Evolutionary conservation across 2,113 vertebrate genomes (phyloP).

Genomic region (Mugil cephalus): DNA sequence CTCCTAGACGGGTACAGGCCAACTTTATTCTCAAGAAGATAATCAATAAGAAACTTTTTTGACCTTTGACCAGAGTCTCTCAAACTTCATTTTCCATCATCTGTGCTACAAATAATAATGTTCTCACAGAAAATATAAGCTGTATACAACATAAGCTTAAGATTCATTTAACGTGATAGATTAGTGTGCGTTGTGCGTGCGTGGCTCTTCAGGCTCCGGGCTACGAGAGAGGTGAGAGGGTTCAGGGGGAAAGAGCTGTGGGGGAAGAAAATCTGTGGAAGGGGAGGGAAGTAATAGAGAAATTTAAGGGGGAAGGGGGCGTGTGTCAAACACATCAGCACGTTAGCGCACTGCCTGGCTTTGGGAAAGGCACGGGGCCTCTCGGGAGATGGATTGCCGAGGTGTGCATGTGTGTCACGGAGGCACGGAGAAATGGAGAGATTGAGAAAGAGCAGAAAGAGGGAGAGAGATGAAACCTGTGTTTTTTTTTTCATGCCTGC

Average conservation of each 20-base stretch:
- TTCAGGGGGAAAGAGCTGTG: constrained; percentile 7
- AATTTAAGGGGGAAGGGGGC: constrained; percentile 16
- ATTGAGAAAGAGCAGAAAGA: constrained; percentile 4
- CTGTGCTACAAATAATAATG: no score
- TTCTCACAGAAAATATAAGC: no score
- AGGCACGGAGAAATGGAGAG: not conserved
- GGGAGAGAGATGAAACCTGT: constrained; percentile 9
- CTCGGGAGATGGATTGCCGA: constrained; percentile 51
- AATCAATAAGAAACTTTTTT: no score
- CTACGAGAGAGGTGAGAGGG: not conserved
- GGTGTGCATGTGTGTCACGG: constrained; percentile 21
- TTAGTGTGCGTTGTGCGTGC: not conserved
- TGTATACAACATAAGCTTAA: not conserved
- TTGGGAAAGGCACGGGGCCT: constrained; percentile 54
- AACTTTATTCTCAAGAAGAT: constrained; percentile 33
- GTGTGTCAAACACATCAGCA: constrained; percentile 61
- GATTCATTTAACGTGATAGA: not conserved
- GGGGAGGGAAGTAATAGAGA: constrained; percentile 22
- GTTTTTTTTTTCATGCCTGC: constrained; percentile 2
- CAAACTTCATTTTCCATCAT: no score
- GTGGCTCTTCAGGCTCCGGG: not conserved
- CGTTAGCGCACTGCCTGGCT: constrained; percentile 69
- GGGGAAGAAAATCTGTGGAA: constrained; percentile 34
- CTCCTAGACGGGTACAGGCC: constrained; percentile 46
- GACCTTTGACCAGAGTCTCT: no score